Conservation (phyloP, 2,113 vertebrate species). For the Aegotheles bennettii region DNA sequence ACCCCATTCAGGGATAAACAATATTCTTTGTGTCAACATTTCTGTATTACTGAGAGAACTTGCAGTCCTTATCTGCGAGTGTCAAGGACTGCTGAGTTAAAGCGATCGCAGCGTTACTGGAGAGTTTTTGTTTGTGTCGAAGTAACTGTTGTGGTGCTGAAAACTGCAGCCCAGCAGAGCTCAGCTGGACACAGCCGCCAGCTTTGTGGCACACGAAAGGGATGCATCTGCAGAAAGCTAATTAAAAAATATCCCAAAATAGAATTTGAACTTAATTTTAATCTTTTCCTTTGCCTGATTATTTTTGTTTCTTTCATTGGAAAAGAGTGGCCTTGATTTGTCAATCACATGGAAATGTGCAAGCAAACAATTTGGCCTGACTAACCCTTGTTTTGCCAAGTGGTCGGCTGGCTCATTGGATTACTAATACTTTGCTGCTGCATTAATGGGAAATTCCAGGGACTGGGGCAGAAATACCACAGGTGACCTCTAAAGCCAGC, state of each 20-base stretch:
- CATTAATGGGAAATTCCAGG: not conserved
- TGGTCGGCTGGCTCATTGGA: not conserved
- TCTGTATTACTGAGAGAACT: slow-evolving; percentile 22
- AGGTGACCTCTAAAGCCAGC: not conserved
- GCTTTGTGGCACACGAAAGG: not conserved
- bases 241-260: not conserved
- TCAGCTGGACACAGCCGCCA: not conserved
- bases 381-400: slow-evolving; percentile 3
- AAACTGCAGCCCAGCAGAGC: not conserved
- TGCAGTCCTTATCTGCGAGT: slow-evolving; percentile 51
- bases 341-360: not conserved
- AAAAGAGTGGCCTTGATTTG: not conserved
- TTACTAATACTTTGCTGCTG: not conserved
- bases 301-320: not conserved
- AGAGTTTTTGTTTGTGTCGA: not conserved
- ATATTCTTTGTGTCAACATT: slow-evolving; percentile 65
- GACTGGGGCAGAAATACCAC: not conserved
- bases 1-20: slow-evolving; percentile 47
- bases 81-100: slow-evolving; percentile 61
- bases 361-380: not conserved
- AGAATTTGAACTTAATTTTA: not conserved
- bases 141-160: not conserved
- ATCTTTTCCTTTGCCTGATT: not conserved
- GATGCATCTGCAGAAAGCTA: not conserved
- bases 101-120: not conserved